phyloP scores from a whole-genome alignment of 2,888 invertebrate species.

The Boloria euphrosyne region DNA sequence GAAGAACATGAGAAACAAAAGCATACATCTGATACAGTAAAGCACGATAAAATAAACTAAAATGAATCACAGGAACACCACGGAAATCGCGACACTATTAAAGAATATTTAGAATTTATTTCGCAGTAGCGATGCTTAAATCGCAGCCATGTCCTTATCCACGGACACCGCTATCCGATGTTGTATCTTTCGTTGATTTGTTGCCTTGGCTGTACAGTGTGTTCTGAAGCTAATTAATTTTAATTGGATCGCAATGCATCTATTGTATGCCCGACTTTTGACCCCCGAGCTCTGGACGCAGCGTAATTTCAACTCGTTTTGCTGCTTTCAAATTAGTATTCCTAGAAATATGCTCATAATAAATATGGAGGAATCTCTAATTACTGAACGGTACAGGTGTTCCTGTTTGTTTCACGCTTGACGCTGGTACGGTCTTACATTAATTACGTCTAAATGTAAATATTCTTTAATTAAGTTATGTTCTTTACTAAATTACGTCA shows the following conservation, averaged over 20 bases:
- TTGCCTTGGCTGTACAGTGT: conserved; percentile 70
- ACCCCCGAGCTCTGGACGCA: conserved; percentile 57
- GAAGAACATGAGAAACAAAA: conserved; percentile 33
- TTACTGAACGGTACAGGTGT: conserved; percentile 16
- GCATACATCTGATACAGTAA: conserved; percentile 34
- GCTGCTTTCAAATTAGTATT: conserved; percentile 37
- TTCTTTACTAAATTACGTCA: conserved; percentile 20
- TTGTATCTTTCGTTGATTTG: conserved; percentile 75
- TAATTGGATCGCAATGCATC: conserved; percentile 68
- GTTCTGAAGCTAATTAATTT: conserved; percentile 79
- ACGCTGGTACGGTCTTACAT: conserved; percentile 5
- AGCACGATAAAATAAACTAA: conserved; percentile 37
- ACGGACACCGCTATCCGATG: conserved; percentile 60
- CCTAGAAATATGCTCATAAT: conserved; percentile 32
- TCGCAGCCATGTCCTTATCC: conserved; percentile 59
- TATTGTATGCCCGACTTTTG: conserved; percentile 58
- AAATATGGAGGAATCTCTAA: conserved; percentile 23
- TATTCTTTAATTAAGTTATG: conserved; percentile 9
- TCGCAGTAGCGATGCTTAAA: conserved; percentile 46
- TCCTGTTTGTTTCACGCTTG: conserved; percentile 16
- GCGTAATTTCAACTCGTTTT: conserved; percentile 45
- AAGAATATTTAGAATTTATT: conserved; percentile 48
- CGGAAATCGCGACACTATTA: conserved; percentile 48
- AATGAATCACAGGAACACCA: conserved; percentile 29
- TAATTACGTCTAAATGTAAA: conserved; percentile 10